phyloP scores from a whole-genome alignment of 2,113 vertebrate species.

The Oceanites oceanicus region DNA sequence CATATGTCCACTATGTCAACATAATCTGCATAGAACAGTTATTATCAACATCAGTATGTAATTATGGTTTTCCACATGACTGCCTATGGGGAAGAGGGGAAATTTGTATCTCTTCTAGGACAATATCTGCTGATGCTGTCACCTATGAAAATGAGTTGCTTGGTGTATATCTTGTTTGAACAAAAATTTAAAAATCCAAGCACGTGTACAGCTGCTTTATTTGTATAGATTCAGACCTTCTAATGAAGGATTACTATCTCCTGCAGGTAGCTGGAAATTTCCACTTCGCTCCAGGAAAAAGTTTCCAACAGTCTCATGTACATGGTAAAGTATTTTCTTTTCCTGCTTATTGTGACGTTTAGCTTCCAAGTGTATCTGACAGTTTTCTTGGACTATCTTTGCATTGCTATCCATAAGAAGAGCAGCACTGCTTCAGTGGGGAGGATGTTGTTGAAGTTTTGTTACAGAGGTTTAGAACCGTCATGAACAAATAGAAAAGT shows the following conservation, averaged over 20 bases:
- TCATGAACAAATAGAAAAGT: neutral
- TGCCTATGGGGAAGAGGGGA: neutral
- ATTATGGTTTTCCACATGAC: neutral
- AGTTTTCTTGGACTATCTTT: neutral
- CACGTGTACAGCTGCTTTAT: neutral
- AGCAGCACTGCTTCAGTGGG: neutral
- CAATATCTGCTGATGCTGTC: neutral
- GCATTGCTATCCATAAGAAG: neutral
- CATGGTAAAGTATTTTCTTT: constrained; percentile 82
- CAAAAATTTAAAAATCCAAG: neutral
- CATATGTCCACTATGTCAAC: no score
- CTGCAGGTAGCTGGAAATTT: constrained; percentile 96
- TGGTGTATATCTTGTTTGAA: neutral
- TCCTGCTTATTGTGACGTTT: neutral
- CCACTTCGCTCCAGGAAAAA: constrained; percentile 98
- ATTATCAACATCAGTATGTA: neutral
- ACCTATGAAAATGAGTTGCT: neutral
- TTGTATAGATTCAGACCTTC: neutral
- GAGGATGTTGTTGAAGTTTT: neutral
- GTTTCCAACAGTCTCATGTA: constrained; percentile 98
- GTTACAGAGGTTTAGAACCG: neutral
- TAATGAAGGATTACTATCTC: constrained; percentile 15
- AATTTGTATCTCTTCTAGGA: neutral
- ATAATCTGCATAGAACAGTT: neutral
- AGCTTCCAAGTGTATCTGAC: neutral